Evolutionary conservation across 2,113 vertebrate species (phyloP), one percentile per base, ranked within the genome.

Genomic region (Falco punctatus): DNA sequence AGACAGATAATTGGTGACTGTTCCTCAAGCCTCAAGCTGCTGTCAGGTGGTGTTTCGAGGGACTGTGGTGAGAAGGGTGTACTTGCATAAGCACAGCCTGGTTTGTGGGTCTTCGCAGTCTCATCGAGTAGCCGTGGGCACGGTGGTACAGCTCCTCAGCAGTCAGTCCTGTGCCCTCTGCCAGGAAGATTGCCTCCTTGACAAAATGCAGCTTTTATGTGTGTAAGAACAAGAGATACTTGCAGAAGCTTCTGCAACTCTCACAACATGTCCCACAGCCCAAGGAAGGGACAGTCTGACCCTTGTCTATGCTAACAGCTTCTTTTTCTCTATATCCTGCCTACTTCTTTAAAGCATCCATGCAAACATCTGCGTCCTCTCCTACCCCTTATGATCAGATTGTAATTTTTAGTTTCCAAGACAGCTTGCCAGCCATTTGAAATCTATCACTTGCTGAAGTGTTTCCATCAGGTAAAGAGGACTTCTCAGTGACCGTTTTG

Each of bases 1-100:
- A 94, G 95, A 74, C 75, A 90, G 86, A 86, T 95, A 86, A 86
- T 58, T 93, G 67, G 55, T 77, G 86, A 42, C 64, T 86, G 20
- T 42, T 85, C 10, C 2, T 33, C 72, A 67, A 66, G 71, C 46
- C 32, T 35, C 32, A 20, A 22, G 69, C 38, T 64, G 35, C 54
- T 57, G 72, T 21, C 1, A 3, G 69, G 35, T 61, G 62, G 27
- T 72, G 35, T 44, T 72, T 22, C 49, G 66, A 83, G 82, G 71
- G 71, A 11, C 52, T 61, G 42, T 0, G 22, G 48, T 44, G 52
- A 92, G 51, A 35, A 87, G 38, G 10, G 6, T 92, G 54, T 38
- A 18, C 72, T 83, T 58, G 49, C 40, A 38, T 11, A 14, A 83
- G 75, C 55, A 51, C 77, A 71, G 55, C 38, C 48, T 92, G 51